Percentiles rank a stretch among this genome's conserved stretches.
phyloP scores from a whole-genome alignment of 1,140 invertebrate species.

The Acromyrmex heyeri region DNA sequence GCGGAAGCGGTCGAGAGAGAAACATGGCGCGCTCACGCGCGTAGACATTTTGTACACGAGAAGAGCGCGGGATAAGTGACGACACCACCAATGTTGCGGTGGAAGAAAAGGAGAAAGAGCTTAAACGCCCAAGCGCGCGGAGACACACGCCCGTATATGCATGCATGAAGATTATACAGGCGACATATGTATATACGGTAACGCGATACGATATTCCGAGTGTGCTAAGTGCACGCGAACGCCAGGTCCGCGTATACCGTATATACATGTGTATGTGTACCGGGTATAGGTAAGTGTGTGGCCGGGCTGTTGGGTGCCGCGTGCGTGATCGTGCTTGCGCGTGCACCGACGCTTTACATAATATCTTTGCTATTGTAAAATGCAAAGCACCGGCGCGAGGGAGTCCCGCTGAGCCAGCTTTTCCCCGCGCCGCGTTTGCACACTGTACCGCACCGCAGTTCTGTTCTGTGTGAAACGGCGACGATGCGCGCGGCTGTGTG shows the following conservation, averaged over 20 bases:
- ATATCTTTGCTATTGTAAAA: slow-evolving; percentile 85
- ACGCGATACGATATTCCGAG: slow-evolving; percentile 45
- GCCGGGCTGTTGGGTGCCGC: slow-evolving; percentile 32
- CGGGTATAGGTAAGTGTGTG: neutral
- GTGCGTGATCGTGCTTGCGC: slow-evolving; percentile 66
- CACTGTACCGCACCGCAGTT: slow-evolving; percentile 13
- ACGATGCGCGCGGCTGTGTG: neutral
- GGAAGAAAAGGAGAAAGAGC: slow-evolving; percentile 67
- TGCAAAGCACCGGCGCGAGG: slow-evolving; percentile 80
- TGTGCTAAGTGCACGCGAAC: slow-evolving; percentile 65
- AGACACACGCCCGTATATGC: neutral
- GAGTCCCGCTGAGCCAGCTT: slow-evolving; percentile 79
- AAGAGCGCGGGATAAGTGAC: slow-evolving; percentile 68
- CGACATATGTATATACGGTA: slow-evolving; percentile 44
- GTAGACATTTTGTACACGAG: slow-evolving; percentile 67
- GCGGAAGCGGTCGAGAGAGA: slow-evolving; percentile 29
- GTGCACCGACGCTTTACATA: slow-evolving; percentile 81
- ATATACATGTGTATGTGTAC: too few species aligned
- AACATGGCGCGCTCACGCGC: slow-evolving; percentile 37
- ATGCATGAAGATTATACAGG: slow-evolving; percentile 39
- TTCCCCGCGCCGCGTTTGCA: slow-evolving; percentile 75
- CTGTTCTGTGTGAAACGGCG: slow-evolving; percentile 11
- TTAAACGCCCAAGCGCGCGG: slow-evolving; percentile 67
- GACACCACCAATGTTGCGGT: slow-evolving; percentile 48
- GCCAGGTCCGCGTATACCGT: neutral